phyloP scores from a whole-genome alignment of 2,113 vertebrate genomes.

The Cynocephalus volans region DNA sequence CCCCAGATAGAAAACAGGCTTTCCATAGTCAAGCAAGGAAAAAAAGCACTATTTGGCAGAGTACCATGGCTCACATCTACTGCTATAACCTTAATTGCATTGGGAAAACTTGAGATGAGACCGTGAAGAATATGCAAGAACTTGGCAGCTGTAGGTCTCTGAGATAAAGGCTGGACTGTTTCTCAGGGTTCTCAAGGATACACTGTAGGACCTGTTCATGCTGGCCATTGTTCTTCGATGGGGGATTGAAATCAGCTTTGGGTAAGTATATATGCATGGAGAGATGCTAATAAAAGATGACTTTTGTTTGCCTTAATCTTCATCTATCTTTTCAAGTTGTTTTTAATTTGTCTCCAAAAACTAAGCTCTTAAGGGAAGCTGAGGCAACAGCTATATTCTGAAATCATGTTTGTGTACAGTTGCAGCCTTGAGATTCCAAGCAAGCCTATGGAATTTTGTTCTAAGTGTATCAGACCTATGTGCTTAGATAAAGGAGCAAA shows the following conservation, averaged over 20 bases:
- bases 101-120: background rate
- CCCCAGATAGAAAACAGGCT: background rate
- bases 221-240: background rate
- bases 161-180: background rate
- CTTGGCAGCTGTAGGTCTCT: background rate
- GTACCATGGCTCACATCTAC: background rate
- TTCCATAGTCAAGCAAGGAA: slow-evolving; percentile 22
- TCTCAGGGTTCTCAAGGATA: background rate
- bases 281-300: background rate
- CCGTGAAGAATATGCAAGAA: background rate
- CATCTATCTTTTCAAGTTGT: background rate
- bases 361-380: background rate
- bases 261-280: background rate
- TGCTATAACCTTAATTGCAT: background rate
- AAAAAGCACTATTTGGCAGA: background rate
- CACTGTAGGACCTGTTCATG: background rate
- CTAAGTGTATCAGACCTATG: background rate
- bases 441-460: background rate
- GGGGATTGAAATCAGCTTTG: background rate
- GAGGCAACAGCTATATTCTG: background rate
- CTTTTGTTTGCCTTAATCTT: background rate
- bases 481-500: background rate
- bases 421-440: background rate
- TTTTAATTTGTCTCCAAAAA: background rate
- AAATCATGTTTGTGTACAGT: background rate